phyloP scores from a whole-genome alignment of 2,888 invertebrate genomes.

The Linnaemya vulpina region DNA sequence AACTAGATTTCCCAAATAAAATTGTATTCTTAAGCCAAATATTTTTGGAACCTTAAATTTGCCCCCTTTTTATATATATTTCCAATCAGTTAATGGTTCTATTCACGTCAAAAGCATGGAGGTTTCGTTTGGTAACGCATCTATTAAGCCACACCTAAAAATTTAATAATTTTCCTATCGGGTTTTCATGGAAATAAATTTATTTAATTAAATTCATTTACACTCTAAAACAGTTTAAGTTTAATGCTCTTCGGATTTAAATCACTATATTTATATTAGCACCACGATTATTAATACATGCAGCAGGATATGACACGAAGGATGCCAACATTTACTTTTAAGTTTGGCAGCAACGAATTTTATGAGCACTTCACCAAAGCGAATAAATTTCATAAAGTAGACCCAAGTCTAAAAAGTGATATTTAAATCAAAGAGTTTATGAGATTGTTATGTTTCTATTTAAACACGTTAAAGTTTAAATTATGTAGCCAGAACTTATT shows the following conservation, averaged over 20 bases:
- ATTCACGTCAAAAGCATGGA: not conserved
- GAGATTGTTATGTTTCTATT: too few relatives aligned
- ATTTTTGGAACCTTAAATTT: too few relatives aligned
- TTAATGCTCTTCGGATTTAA: conserved; percentile 18
- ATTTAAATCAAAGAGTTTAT: too few relatives aligned
- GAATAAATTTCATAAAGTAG: too few relatives aligned
- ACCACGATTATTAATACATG: conserved; percentile 34
- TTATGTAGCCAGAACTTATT: too few relatives aligned
- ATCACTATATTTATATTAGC: conserved; percentile 42
- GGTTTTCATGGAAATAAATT: conserved; percentile 33
- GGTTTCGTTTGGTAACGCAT: not conserved
- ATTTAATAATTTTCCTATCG: not conserved
- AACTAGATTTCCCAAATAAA: too few relatives aligned
- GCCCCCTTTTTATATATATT: too few relatives aligned
- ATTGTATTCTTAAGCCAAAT: too few relatives aligned
- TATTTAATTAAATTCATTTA: conserved; percentile 50
- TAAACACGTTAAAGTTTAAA: too few relatives aligned
- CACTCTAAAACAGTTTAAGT: conserved; percentile 28
- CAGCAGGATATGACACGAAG: not conserved
- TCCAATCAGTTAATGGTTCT: not conserved
- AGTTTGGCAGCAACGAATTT: not conserved
- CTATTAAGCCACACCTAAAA: not conserved
- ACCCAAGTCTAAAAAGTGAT: too few relatives aligned
- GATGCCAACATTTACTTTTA: not conserved
- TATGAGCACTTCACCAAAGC: not conserved